phyloP scores from a whole-genome alignment of 2,113 vertebrate species.

The Antigone vipio region DNA sequence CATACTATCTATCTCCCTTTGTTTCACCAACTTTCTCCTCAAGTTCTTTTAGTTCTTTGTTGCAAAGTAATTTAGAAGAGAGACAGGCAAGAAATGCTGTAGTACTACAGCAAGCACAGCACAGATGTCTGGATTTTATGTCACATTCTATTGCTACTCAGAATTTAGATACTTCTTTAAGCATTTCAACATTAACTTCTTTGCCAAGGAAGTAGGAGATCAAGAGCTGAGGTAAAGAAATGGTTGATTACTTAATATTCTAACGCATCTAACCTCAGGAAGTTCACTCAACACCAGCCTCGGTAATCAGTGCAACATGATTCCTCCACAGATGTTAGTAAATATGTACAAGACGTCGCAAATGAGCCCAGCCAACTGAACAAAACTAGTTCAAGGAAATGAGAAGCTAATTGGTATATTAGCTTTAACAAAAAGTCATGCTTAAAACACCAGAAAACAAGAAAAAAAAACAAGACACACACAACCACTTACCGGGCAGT shows the following conservation, averaged over 20 bases:
- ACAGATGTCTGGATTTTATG: not conserved
- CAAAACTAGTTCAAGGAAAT: not conserved
- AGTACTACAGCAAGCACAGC: not conserved
- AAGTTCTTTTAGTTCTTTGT: not conserved
- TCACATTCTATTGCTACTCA: not conserved
- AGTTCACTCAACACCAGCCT: not conserved
- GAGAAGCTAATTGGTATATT: not conserved
- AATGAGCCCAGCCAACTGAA: not conserved
- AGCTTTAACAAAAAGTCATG: not conserved
- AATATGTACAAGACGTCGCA: not conserved
- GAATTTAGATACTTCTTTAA: not conserved
- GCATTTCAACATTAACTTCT: not conserved
- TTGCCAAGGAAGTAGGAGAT: not conserved
- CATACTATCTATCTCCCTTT: not conserved
- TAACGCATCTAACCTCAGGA: not conserved
- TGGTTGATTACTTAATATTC: not conserved
- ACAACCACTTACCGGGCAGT: conserved; percentile 84
- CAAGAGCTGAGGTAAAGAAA: not conserved
- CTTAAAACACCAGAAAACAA: not conserved
- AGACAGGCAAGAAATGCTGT: not conserved
- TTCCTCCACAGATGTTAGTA: not conserved
- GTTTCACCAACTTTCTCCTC: not conserved
- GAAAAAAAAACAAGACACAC: not conserved
- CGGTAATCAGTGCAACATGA: not conserved
- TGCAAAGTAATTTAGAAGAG: not conserved